Base-by-base conservation (phyloP, 2,113 vertebrate species). In the Mobula hypostoma region DNA sequence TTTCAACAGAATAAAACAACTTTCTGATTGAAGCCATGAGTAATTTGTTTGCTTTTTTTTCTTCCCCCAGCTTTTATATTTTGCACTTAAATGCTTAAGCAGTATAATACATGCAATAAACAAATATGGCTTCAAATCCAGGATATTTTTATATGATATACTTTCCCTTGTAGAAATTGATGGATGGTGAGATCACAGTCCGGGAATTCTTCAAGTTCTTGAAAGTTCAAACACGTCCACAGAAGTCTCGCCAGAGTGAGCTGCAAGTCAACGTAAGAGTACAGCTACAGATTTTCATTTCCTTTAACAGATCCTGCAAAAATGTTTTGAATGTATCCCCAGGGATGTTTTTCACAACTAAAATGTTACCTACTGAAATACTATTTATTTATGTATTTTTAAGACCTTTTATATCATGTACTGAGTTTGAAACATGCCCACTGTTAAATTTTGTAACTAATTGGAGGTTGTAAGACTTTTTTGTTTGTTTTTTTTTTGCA, bases 141-240 rank as follows among this genome's bases (percentile, higher is more conserved):
- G 72, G 5, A 74, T 74, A 8, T 74, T 74, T 24, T 24, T 74
- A 74, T 19, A 24, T 74, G 21, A 74, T 74, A 9, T 66, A 90
- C 8, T 88, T 91, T 95, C 94, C 94, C 94, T 95, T 68, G 92
- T 95, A 99, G 98, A 99, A 98, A 97, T 96, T 98, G 36, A 96
- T 97, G 94, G 97, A 96, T 68, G 98, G 98, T 94, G 95, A 95
- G 94, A 97, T 99, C 94, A 99, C 98, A 0, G 96, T 98, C 82
- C 96, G 96, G 7, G 98, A 99, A 95, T 98, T 99, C 95, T 97
- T 99, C n/a, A 97, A 97, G 2, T 96, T 99, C 94, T 98, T 99
- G 94, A 96, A 97, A 94, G 97, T 98, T 48, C 97, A 98, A 9
- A 96, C 98, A 95, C 96, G 97, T 19, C 98, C 99, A 95, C 98